These are phyloP conservation scores for Danionella cerebrum DNA, from an alignment of 2,113 vertebrate genomes.

Conservation along the genomic window DNA sequence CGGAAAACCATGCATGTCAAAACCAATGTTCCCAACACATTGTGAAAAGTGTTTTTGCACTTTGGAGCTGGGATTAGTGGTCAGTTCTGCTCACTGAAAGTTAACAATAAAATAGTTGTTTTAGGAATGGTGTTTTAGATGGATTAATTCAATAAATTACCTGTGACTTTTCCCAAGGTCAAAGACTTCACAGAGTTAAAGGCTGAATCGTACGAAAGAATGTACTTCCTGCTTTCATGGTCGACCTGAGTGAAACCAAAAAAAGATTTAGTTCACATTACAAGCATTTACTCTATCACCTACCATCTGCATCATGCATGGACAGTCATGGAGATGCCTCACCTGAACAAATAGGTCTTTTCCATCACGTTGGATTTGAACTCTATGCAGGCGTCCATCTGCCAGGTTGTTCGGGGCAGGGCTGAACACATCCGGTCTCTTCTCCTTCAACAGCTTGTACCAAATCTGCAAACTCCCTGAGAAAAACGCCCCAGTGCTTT, in stretches of 20 bases:
- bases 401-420: constrained; percentile 74
- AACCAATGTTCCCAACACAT: no score
- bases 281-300: no score
- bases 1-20: not conserved
- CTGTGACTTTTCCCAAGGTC: constrained; percentile 84
- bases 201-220: constrained; percentile 78
- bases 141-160: constrained; percentile 59
- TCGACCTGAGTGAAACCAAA: constrained; percentile 71
- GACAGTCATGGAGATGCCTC: not conserved
- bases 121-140: not conserved
- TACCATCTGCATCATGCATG: not conserved
- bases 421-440: constrained; percentile 73
- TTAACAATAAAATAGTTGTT: not conserved
- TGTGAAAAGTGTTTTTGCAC: not conserved
- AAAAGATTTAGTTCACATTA: not conserved
- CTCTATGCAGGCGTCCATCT: constrained; percentile 75
- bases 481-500: not conserved
- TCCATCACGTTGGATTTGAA: constrained; percentile 80
- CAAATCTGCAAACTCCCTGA: constrained; percentile 91
- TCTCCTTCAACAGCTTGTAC: constrained; percentile 76
- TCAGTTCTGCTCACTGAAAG: no score
- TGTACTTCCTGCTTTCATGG: constrained; percentile 80
- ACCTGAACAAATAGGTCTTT: constrained; percentile 83
- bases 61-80: no score
- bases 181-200: constrained; percentile 81